These are phyloP conservation scores for Mesodorylaimus sp. DNA, from an alignment of 2,888 invertebrate species.

Conservation along the genomic window DNA sequence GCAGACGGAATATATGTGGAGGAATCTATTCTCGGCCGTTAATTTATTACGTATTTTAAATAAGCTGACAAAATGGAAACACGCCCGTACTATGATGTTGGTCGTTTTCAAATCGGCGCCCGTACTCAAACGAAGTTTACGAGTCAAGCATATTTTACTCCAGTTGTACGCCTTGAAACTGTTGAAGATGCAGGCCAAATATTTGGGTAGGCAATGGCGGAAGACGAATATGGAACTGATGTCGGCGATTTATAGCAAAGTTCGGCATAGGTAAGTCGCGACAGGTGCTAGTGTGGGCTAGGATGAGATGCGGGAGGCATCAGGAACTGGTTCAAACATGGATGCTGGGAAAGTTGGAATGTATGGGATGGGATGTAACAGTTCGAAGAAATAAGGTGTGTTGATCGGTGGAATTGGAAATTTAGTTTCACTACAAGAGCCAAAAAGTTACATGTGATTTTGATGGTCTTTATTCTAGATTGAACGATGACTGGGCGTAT, in stretches of 20 bases:
- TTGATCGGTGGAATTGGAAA: too few species aligned
- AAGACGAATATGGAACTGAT: slow-evolving; percentile 99
- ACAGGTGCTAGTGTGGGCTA: too few species aligned
- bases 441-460: too few species aligned
- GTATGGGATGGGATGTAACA: neutral
- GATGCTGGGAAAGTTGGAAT: neutral
- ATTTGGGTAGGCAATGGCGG: slow-evolving; percentile 93
- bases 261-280: slow-evolving; percentile 35
- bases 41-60: slow-evolving; percentile 87
- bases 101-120: slow-evolving; percentile 99
- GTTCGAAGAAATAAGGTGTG: neutral
- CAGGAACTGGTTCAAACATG: neutral
- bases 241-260: slow-evolving; percentile 92
- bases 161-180: slow-evolving; percentile 92
- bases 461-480: slow-evolving; percentile 36
- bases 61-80: slow-evolving; percentile 97
- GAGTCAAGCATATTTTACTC: slow-evolving; percentile 51
- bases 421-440: too few species aligned
- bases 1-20: too few species aligned
- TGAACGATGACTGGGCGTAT: slow-evolving; percentile 99
- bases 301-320: neutral
- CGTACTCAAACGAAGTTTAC: slow-evolving; percentile 81
- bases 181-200: slow-evolving; percentile 97
- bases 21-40: slow-evolving; percentile 92
- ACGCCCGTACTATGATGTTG: slow-evolving; percentile 74